Evolutionary conservation across 2,113 vertebrate genomes (phyloP).

Genomic region (Oncorhynchus nerka): DNA sequence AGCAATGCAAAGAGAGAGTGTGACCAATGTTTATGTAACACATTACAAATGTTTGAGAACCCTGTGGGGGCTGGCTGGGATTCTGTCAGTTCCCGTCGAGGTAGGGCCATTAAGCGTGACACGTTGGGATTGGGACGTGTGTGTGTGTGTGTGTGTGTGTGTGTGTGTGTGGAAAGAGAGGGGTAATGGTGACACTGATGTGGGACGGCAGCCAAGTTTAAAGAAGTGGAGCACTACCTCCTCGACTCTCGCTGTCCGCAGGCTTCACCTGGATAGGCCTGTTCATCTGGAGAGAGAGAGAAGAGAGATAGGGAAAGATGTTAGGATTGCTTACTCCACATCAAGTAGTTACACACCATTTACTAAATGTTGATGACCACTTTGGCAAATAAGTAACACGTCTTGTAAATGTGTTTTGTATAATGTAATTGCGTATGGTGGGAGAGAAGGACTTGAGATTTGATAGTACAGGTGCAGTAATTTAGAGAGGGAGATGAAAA

Average conservation of each 20-base stretch:
- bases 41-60: slow-evolving; percentile 15
- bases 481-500: slow-evolving; percentile 21
- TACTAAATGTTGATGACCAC: background rate
- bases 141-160: background rate
- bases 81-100: background rate
- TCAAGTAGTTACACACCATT: background rate
- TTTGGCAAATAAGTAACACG: too few relatives aligned
- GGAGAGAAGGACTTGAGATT: background rate
- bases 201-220: slow-evolving; percentile 52
- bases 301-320: slow-evolving; percentile 17
- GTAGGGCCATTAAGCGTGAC: background rate
- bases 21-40: slow-evolving; percentile 24
- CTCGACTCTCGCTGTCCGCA: slow-evolving; percentile 96
- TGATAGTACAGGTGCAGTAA: background rate
- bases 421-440: too few relatives aligned
- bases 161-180: slow-evolving; percentile 39
- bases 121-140: background rate
- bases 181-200: slow-evolving; percentile 68
- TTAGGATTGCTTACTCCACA: background rate
- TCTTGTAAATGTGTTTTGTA: too few relatives aligned
- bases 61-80: background rate
- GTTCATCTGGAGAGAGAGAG: slow-evolving; percentile 86
- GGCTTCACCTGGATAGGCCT: slow-evolving; percentile 99
- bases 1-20: background rate
- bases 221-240: slow-evolving; percentile 82